Evolutionary conservation across 2,888 invertebrate genomes (phyloP), one percentile per base, ranked within the genome.

Genomic region (Selenia dentaria): DNA sequence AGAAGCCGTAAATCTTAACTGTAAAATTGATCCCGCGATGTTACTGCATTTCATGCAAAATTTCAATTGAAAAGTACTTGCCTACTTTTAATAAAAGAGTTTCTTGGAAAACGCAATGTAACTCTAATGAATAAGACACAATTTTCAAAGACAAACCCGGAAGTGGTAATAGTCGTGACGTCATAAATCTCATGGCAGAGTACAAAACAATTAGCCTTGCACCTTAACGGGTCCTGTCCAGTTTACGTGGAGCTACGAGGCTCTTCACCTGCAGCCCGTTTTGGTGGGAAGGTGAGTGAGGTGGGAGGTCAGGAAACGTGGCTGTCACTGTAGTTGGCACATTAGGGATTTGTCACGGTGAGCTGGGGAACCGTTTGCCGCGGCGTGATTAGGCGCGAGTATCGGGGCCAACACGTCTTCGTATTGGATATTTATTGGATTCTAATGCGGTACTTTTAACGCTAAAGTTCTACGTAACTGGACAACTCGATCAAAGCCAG

Each of bases 141-240:
- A 24, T 38, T 42, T 50, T 46, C 35, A 34, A 25, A 26, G 43
- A 46, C 26, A 41, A 45, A 25, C 64, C 59, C 64, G 73, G 74
- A 70, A 74, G 65, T 70, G 49, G 60, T 47, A 54, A 53, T 25
- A 52, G 51, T 69, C 79, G 77, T 81, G 79, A 79, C 72, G 78
- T 75, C 74, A 79, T 82, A 83, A 81, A 82, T 79, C 74, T 68
- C 64, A 44, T 53, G 57, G 54, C 63, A 57, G 64, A 61, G 64
- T 72, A 69, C 65, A 58, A 78, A 83, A 81, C 79, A 82, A 82
- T 83, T 82, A 83, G 79, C 73, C 74, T 79, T 75, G 64, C 76
- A 78, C 73, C 76, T 79, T 66, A 65, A 67, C 70, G 64, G 64
- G 49, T 59, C 62, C 54, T 57, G 53, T 42, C 78, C 68, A 66